A percentile compares a stretch with the other conserved stretches of the same genome.
phyloP scores from a whole-genome alignment of 2,797 vertebrate species.

The Squalus acanthias region DNA sequence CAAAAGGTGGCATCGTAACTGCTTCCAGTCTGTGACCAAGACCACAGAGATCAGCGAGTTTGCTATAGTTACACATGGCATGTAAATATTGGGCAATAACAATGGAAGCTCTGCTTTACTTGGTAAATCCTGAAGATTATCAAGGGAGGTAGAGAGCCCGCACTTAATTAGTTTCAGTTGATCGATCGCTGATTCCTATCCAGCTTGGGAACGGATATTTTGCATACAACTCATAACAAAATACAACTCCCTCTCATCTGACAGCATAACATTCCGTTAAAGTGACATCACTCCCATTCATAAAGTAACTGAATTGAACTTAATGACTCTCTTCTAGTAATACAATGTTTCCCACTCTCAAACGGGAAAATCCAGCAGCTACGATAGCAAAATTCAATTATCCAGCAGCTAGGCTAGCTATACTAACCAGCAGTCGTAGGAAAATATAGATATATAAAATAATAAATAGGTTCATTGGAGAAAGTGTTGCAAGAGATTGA shows the following conservation, averaged over 20 bases:
- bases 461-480: neutral
- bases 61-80: neutral
- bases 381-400: too few species aligned
- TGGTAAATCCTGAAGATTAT: neutral
- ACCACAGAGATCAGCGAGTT: neutral
- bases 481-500: neutral
- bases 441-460: neutral
- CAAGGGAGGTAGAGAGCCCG: neutral
- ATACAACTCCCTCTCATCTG: too few species aligned
- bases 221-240: neutral
- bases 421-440: neutral
- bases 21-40: neutral
- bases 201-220: neutral
- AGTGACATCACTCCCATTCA: neutral
- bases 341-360: neutral
- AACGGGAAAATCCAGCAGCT: neutral
- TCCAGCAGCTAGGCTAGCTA: neutral
- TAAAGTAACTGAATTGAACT: neutral
- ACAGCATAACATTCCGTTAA: too few species aligned
- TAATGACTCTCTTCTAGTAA: neutral
- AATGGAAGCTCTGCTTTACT: neutral
- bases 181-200: too few species aligned
- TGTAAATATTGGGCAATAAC: neutral
- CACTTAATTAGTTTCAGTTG: too few species aligned
- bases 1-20: too few species aligned